Evolutionary conservation across 2,113 vertebrate species (phyloP), one percentile per base, ranked within the genome.

Genomic region (Myiozetetes cayanensis): DNA sequence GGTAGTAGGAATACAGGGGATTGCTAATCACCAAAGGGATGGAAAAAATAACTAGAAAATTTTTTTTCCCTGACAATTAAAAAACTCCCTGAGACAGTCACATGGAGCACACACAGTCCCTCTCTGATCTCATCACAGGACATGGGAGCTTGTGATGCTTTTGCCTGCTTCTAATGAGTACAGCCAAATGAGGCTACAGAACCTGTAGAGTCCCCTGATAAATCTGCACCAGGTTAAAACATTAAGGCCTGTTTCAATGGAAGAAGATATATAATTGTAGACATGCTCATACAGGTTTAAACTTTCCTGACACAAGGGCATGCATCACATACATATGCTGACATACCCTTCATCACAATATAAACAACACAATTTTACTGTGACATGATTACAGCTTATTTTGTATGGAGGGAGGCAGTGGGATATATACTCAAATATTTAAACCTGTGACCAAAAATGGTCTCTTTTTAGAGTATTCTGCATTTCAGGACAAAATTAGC

Each of bases 121-220:
- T 72, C 41, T 79, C n/a, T 44, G 55, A 70, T 10, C 67, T 49
- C 4, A 2, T 47, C 24, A 47, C 63, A 49, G 41, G n/a, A 61
- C 17, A 20, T 3, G 22, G 35, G 35, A 79, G 21, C 37, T 62
- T 47, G 43, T 4, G 14, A 46, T 2, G 6, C 4, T 67, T 81
- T 56, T 85, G 25, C 8, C 50, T 55, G 14, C 21, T 61, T 87
- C 33, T 50, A 70, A 43, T 16, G 14, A 4, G 18, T 53, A 33
- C 41, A 75, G 23, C 10, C 0, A 1, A 31, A 4, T 41, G 58
- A 66, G 25, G 14, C 28, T 72, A 15, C 20, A 76, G n/a, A 47
- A 58, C 6, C 11, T 0, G 0, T 8, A 41, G 16, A 10, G 49
- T 24, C 6, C 25, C 22, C 50, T 28, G 16, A 44, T 59, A 63